These are phyloP conservation scores for Cisticola juncidis DNA, from an alignment of 2,113 vertebrate genomes.

Conservation along the genomic window DNA sequence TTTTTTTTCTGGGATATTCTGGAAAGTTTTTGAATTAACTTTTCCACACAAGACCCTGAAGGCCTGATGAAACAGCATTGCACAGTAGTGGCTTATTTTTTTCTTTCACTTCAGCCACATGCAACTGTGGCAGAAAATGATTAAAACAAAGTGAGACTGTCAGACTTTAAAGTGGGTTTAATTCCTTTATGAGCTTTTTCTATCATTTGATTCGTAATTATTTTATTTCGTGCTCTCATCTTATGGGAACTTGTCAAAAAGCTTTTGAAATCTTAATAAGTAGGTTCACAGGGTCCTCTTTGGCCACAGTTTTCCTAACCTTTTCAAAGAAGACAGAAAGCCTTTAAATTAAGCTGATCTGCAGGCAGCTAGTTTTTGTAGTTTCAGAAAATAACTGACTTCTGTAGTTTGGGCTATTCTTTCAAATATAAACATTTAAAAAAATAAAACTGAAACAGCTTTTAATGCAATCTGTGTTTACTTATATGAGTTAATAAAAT, in stretches of 20 bases:
- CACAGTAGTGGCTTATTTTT: background rate
- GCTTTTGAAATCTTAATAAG: slow-evolving; percentile 64
- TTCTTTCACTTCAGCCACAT: background rate
- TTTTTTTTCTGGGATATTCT: background rate
- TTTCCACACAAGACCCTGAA: background rate
- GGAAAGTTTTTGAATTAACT: background rate
- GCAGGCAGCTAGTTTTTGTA: slow-evolving; percentile 67
- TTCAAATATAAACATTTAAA: slow-evolving; percentile 64
- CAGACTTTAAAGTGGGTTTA: slow-evolving; percentile 33
- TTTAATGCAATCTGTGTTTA: slow-evolving; percentile 80
- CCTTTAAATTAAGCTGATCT: slow-evolving; percentile 73
- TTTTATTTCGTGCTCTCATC: slow-evolving; percentile 46
- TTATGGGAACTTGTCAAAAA: slow-evolving; percentile 50
- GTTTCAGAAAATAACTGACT: slow-evolving; percentile 58
- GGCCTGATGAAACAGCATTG: background rate
- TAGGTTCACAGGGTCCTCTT: slow-evolving; percentile 55
- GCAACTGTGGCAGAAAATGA: background rate
- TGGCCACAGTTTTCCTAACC: slow-evolving; percentile 63
- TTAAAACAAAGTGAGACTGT: slow-evolving; percentile 43
- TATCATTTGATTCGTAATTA: slow-evolving; percentile 30
- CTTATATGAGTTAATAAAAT: slow-evolving; percentile 72
- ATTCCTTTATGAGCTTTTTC: slow-evolving; percentile 52
- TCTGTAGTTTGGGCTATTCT: slow-evolving; percentile 58
- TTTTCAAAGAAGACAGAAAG: slow-evolving; percentile 66
- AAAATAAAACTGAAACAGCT: slow-evolving; percentile 71